Conservation (phyloP, 2,888 invertebrate species). For the Cenopis cana region DNA sequence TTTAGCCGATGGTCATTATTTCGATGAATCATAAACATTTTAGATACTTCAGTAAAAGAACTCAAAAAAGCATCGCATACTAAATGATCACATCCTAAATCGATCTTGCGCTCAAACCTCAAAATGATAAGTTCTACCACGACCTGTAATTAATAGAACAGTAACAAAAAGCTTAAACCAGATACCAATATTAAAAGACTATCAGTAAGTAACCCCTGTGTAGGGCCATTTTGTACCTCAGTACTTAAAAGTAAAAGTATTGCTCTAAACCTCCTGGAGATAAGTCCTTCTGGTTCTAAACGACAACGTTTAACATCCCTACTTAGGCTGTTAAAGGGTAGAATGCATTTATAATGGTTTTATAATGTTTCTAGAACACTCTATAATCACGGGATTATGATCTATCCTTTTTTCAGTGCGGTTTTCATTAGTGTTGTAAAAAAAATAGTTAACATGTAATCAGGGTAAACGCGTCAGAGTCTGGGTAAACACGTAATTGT, state of each 20-base stretch:
- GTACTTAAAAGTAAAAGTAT: background rate
- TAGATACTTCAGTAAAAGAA: background rate
- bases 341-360: slow-evolving; percentile 79
- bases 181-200: slow-evolving; percentile 61
- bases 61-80: background rate
- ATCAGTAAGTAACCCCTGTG: slow-evolving; percentile 67
- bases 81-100: slow-evolving; percentile 11
- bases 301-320: slow-evolving; percentile 60
- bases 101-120: slow-evolving; percentile 19
- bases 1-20: background rate
- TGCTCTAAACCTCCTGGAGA: background rate
- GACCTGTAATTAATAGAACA: slow-evolving; percentile 45
- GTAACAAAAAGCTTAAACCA: slow-evolving; percentile 52
- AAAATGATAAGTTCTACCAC: slow-evolving; percentile 44
- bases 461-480: slow-evolving; percentile 65
- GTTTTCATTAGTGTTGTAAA: slow-evolving; percentile 70
- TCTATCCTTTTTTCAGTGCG: slow-evolving; percentile 79
- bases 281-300: slow-evolving; percentile 10
- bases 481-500: slow-evolving; percentile 73
- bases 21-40: background rate
- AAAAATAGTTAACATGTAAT: slow-evolving; percentile 69
- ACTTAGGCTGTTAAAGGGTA: slow-evolving; percentile 72
- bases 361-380: slow-evolving; percentile 69
- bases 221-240: slow-evolving; percentile 52
- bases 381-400: slow-evolving; percentile 79